Evolutionary conservation across 2,113 vertebrate genomes (phyloP).

Genomic region (Lepus timidus): DNA sequence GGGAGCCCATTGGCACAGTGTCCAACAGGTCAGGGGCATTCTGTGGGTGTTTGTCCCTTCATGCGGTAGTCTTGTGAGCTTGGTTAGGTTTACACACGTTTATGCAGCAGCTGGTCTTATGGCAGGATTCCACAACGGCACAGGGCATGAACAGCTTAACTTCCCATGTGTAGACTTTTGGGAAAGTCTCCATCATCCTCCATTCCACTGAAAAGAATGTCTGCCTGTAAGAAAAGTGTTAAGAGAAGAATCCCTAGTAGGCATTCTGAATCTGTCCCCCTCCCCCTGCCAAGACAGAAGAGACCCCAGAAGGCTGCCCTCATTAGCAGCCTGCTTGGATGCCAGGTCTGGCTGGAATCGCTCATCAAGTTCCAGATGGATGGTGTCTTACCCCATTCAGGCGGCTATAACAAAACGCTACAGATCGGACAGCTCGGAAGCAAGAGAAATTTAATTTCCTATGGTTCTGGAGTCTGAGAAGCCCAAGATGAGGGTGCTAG

Average conservation of each 20-base stretch:
- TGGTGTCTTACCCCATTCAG: slow-evolving; percentile 1
- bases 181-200: background rate
- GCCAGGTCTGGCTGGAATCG: slow-evolving; percentile 44
- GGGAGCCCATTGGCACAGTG: background rate
- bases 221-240: background rate
- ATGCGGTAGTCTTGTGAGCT: background rate
- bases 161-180: background rate
- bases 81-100: background rate
- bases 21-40: background rate
- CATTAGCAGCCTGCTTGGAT: slow-evolving; percentile 5
- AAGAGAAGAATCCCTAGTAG: background rate
- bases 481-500: no score
- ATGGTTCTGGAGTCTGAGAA: background rate
- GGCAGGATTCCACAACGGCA: background rate
- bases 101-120: background rate
- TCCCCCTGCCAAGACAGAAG: background rate
- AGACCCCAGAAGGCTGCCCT: background rate
- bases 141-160: background rate
- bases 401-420: background rate
- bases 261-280: background rate
- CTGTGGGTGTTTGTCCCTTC: background rate
- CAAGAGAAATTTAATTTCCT: background rate
- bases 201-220: background rate
- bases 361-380: slow-evolving; percentile 76
- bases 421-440: background rate